A percentile compares a stretch with the other conserved stretches of the same genome.
These are phyloP conservation scores for Australoheros facetus DNA, from an alignment of 2,797 vertebrate species.

Conservation along the genomic window DNA sequence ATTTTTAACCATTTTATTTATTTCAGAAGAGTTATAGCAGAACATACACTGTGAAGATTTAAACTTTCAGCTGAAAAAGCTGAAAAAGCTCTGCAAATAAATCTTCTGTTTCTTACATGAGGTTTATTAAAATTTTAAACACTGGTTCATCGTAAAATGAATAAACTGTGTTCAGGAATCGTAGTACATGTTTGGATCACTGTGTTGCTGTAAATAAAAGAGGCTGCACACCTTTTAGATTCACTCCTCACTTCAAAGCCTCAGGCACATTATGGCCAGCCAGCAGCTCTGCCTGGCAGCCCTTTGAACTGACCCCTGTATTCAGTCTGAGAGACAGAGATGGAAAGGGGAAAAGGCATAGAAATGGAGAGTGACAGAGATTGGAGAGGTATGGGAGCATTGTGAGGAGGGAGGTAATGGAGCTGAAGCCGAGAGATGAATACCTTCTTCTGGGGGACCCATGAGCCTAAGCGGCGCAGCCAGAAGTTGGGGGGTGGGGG, in stretches of 20 bases:
- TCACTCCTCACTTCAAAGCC: slow-evolving; percentile 72
- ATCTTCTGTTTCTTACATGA: not conserved
- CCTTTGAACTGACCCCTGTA: slow-evolving; percentile 74
- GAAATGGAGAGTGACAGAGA: slow-evolving; percentile 49
- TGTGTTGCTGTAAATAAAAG: slow-evolving; percentile 28
- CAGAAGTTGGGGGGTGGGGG: slow-evolving; percentile 51
- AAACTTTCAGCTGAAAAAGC: not conserved
- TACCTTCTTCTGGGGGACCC: slow-evolving; percentile 54
- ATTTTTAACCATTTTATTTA: not conserved
- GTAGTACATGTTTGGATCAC: slow-evolving; percentile 1
- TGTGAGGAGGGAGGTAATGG: slow-evolving; percentile 24
- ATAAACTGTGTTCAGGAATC: not conserved
- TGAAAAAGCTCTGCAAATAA: slow-evolving; percentile 1
- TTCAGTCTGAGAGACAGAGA: slow-evolving; percentile 62
- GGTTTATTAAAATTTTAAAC: not conserved
- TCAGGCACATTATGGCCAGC: slow-evolving; percentile 48
- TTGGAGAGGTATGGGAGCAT: slow-evolving; percentile 37
- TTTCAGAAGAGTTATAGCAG: not conserved
- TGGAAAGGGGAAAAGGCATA: slow-evolving; percentile 39
- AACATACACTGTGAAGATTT: not conserved
- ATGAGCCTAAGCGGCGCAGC: slow-evolving; percentile 46
- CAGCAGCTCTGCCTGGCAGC: slow-evolving; percentile 60
- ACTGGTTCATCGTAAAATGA: not conserved
- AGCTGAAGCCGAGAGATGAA: slow-evolving; percentile 46
- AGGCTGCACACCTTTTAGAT: slow-evolving; percentile 55